Base-by-base conservation (phyloP, 2,113 vertebrate genomes). In the Carlito syrichta region DNA sequence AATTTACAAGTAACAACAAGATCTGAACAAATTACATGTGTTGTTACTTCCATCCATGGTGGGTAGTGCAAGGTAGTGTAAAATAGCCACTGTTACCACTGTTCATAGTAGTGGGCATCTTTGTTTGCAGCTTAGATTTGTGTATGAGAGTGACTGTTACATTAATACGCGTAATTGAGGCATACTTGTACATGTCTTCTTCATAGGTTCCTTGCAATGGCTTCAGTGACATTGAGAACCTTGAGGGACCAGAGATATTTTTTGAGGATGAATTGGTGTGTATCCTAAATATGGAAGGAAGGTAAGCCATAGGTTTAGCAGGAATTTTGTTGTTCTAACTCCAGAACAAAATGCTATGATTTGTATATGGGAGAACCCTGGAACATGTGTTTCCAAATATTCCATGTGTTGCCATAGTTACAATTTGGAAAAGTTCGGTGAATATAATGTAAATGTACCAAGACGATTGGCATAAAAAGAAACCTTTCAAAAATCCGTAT, bases 231-330 rank as follows among this genome's bases (percentile, higher is more conserved):
- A 99, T 99, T 52, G 99, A 99, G 98, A 99, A 99, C 23, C 99
- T 99, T 0, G 99, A 99, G 4, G 99, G 99, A 94, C 99, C 99
- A 0, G 99, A 99, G 98, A 99, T 99, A 95, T 99, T 99, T 98
- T 99, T 99, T 98, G 99, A 99, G 98, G 99, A 99, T 91, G 99
- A 99, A 97, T 98, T 99, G 93, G 98, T 99, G 97, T 99, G 99
- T 94, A 99, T 99, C 93, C 99, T 99, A 82, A 99, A 99, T 96
- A 99, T 99, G 81, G 99, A 99, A 98, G 99, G 99, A 98, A 99
- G 99, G 99, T 99, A 98, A 99, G 98, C 62, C 3, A 52, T 38
- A 8, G 43, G n/a, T 90, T 68, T 38, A 77, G 25, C 23, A 10
- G 54, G 35, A 11, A 9, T 74, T 8, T 50, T 43, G 89, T 89